phyloP scores from a whole-genome alignment of 2,113 vertebrate genomes.

The Platanista minor region DNA sequence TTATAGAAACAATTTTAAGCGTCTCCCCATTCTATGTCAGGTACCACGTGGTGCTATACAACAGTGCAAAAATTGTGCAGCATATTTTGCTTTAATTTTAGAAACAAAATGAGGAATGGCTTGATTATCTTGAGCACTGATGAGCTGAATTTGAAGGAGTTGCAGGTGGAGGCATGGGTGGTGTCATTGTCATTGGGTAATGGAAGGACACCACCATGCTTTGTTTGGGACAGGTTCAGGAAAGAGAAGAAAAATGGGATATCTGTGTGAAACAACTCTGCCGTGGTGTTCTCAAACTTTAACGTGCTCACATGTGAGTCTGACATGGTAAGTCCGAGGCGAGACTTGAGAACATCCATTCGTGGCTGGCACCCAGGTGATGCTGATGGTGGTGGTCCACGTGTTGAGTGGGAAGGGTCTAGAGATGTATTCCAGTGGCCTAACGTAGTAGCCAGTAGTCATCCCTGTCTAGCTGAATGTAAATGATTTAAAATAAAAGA shows the following conservation, averaged over 20 bases:
- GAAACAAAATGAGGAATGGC: neutral
- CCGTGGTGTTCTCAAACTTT: neutral
- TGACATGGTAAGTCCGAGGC: neutral
- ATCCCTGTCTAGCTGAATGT: neutral
- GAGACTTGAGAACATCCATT: neutral
- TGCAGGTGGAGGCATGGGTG: no score
- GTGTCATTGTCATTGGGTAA: neutral
- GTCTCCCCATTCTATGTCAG: neutral
- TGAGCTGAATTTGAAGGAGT: no score
- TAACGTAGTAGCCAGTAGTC: neutral
- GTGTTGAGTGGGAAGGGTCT: neutral
- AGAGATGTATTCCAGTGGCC: neutral
- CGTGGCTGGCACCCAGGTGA: neutral
- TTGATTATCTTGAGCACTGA: neutral
- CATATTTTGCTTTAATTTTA: neutral
- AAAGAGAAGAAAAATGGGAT: no score
- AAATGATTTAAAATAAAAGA: neutral
- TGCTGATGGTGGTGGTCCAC: accelerated
- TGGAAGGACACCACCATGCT: no score
- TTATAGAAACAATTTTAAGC: neutral
- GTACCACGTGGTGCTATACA: neutral
- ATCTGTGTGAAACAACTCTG: no score
- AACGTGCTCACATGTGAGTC: accelerated
- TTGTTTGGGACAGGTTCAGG: neutral
- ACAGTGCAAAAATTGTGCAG: no score